Percentiles rank a stretch among this genome's conserved stretches.
phyloP scores from a whole-genome alignment of 2,113 vertebrate species.

The Pyxicephalus adspersus region DNA sequence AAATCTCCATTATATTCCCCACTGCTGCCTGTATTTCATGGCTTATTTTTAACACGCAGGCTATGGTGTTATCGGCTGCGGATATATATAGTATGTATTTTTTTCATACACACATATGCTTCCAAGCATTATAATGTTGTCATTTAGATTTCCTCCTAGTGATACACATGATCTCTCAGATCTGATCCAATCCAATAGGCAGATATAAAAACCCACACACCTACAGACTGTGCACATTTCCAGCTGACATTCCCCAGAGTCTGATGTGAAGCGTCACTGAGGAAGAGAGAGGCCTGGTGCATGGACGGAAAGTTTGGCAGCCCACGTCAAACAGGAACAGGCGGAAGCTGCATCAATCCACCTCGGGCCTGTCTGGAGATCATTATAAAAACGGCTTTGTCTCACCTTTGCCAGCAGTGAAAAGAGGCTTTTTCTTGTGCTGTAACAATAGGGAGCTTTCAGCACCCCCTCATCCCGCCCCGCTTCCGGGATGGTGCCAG shows the following conservation, averaged over 20 bases:
- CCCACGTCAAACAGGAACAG: constrained; percentile 36
- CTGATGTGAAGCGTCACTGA: constrained; percentile 1
- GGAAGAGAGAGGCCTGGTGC: constrained; percentile 12
- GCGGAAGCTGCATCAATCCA: constrained; percentile 32
- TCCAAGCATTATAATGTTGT: no score
- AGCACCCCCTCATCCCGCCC: constrained; percentile 29
- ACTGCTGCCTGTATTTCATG: no score
- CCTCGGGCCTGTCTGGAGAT: constrained; percentile 49
- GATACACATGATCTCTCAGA: background rate
- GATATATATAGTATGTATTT: no score
- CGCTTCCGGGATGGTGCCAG: constrained; percentile 29
- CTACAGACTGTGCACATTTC: background rate
- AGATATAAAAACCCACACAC: constrained; percentile 9
- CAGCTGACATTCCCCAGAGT: constrained; percentile 17
- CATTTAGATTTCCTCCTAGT: background rate
- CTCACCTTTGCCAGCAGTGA: constrained; percentile 3
- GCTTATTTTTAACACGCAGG: no score
- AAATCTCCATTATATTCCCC: no score
- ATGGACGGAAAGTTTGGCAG: constrained; percentile 30
- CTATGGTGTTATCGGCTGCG: no score
- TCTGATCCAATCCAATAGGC: constrained; percentile 5
- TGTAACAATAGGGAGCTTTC: constrained; percentile 50
- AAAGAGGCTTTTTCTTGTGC: constrained; percentile 34
- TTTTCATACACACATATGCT: no score
- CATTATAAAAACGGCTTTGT: constrained; percentile 46